These are phyloP conservation scores for Brachionichthys hirsutus DNA, from an alignment of 2,113 vertebrate species.

Conservation along the genomic window DNA sequence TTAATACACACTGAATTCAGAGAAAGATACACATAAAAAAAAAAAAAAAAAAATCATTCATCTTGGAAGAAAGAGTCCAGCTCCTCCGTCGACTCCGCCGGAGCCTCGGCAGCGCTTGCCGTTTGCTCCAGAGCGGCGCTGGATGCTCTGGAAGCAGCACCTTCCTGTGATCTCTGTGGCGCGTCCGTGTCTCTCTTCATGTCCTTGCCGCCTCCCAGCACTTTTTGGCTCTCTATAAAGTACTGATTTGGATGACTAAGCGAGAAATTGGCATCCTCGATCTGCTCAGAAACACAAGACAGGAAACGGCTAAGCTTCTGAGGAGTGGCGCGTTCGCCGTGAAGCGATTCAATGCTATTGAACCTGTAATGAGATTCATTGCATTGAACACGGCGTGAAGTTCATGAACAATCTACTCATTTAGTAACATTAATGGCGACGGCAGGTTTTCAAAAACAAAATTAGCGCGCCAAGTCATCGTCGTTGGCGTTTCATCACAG, in stretches of 20 bases:
- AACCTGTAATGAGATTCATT: constrained; percentile 22
- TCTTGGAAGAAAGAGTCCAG: constrained; percentile 84
- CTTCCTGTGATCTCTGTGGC: constrained; percentile 67
- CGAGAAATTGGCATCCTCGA: constrained; percentile 89
- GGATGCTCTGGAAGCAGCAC: constrained; percentile 13
- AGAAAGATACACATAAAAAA: background rate
- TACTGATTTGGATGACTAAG: constrained; percentile 97
- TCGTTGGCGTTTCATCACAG: constrained; percentile 20
- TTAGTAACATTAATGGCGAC: constrained; percentile 25
- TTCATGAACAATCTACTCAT: constrained; percentile 1
- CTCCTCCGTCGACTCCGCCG: constrained; percentile 76
- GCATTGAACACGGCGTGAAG: background rate
- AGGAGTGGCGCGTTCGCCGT: background rate
- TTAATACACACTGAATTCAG: no score
- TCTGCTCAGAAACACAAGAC: constrained; percentile 66
- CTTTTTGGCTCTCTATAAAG: constrained; percentile 88
- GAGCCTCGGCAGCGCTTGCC: constrained; percentile 44
- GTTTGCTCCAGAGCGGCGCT: constrained; percentile 35
- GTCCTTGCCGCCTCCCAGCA: constrained; percentile 79
- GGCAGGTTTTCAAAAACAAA: constrained; percentile 7
- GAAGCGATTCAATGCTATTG: no score
- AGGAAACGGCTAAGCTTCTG: constrained; percentile 4
- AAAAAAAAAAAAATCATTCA: constrained; percentile 40
- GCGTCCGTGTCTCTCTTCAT: constrained; percentile 84
- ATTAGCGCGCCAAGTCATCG: constrained; percentile 20